Evolutionary conservation across 2,113 vertebrate genomes (phyloP).

Genomic region (Electrona antarctica): DNA sequence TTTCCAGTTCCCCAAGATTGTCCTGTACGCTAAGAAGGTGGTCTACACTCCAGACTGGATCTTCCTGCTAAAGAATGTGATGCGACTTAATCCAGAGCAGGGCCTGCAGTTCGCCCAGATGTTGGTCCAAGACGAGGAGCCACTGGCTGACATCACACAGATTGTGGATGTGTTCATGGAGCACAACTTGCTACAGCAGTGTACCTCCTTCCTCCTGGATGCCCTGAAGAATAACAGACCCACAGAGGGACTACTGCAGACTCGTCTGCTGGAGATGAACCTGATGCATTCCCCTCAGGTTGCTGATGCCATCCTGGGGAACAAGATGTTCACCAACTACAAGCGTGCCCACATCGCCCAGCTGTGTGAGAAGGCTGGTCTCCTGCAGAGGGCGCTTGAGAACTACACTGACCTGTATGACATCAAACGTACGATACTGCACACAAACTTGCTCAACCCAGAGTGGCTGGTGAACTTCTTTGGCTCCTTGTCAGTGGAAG

Average conservation of each 20-base stretch:
- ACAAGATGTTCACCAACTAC: no score
- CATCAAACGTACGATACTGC: slow-evolving; percentile 96
- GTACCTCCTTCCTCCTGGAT: slow-evolving; percentile 94
- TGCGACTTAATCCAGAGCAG: slow-evolving; percentile 96
- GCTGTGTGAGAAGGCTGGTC: slow-evolving; percentile 95
- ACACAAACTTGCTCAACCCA: slow-evolving; percentile 98
- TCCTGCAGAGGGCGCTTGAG: slow-evolving; percentile 93
- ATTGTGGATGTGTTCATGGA: slow-evolving; percentile 99
- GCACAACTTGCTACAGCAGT: slow-evolving; percentile 98
- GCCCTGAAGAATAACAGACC: slow-evolving; percentile 97
- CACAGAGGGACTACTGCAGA: slow-evolving; percentile 94
- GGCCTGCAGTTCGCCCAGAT: slow-evolving; percentile 98
- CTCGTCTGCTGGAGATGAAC: slow-evolving; percentile 97
- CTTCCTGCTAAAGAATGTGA: slow-evolving; percentile 95
- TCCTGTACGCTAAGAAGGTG: slow-evolving; percentile 98
- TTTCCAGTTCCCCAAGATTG: slow-evolving; percentile 98
- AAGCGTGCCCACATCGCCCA: slow-evolving; percentile 92
- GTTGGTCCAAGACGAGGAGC: slow-evolving; percentile 98
- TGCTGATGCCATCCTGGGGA: not conserved
- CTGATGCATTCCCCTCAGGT: slow-evolving; percentile 98
- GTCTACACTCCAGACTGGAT: slow-evolving; percentile 99
- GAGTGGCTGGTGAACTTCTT: slow-evolving; percentile 99
- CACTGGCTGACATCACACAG: slow-evolving; percentile 98
- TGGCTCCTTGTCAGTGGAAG: slow-evolving; percentile 94
- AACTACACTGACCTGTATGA: slow-evolving; percentile 98